Evolutionary conservation across 2,888 invertebrate species (phyloP).

Genomic region (Priocnemis perturbator): DNA sequence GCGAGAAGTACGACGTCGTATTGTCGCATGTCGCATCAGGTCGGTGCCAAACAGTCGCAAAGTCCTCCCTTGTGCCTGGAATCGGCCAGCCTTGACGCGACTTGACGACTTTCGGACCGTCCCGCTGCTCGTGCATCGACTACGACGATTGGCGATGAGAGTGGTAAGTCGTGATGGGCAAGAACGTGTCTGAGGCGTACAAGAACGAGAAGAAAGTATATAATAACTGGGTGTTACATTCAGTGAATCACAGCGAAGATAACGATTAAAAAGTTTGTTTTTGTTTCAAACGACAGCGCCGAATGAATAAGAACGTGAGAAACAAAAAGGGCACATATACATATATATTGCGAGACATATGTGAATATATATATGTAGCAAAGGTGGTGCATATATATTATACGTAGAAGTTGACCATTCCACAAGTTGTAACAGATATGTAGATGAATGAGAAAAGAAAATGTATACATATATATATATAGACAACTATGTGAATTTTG

Average conservation of each 20-base stretch:
- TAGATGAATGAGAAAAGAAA: constrained; percentile 34
- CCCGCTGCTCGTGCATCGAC: constrained; percentile 61
- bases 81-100: constrained; percentile 56
- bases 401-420: constrained; percentile 40
- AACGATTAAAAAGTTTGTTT: neutral
- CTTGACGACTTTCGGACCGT: constrained; percentile 62
- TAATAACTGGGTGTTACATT: constrained; percentile 49
- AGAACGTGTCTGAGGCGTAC: constrained; percentile 63
- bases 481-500: constrained; percentile 21
- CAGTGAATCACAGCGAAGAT: constrained; percentile 19
- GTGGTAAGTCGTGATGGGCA: constrained; percentile 60
- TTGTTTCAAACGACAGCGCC: neutral
- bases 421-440: constrained; percentile 40
- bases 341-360: constrained; percentile 23
- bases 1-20: constrained; percentile 59
- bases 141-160: constrained; percentile 60
- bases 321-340: neutral
- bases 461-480: constrained; percentile 26
- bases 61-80: constrained; percentile 60
- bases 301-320: neutral
- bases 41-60: constrained; percentile 62
- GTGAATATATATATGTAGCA: constrained; percentile 18
- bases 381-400: constrained; percentile 4
- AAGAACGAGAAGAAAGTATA: constrained; percentile 60
- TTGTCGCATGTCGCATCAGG: constrained; percentile 60